Evolutionary conservation across 2,888 invertebrate genomes (phyloP).

Genomic region (Cryptosula pallasiana): DNA sequence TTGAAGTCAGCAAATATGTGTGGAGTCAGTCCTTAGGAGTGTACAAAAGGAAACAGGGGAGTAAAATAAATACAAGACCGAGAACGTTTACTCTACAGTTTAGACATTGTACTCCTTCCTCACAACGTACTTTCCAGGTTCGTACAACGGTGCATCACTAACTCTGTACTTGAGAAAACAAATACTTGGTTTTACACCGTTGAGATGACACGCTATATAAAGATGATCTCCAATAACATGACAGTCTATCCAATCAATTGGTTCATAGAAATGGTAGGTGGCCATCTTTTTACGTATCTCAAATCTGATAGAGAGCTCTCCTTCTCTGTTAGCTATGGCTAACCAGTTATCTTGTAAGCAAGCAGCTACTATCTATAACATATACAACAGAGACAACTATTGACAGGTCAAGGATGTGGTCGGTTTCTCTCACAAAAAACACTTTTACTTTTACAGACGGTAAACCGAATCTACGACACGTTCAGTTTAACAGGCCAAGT

Average conservation of each 20-base stretch:
- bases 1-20: too few relatives aligned
- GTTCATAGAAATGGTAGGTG: conserved; percentile 5
- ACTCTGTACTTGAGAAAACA: conserved; percentile 17
- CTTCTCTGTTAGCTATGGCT: conserved; percentile 6
- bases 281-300: conserved; percentile 14
- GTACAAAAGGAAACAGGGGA: too few relatives aligned
- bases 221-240: conserved; percentile 12
- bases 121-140: not conserved
- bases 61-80: too few relatives aligned
- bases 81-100: too few relatives aligned
- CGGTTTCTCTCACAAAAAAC: too few relatives aligned
- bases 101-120: not conserved
- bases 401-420: too few relatives aligned
- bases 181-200: conserved; percentile 7
- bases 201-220: conserved; percentile 15
- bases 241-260: conserved; percentile 19
- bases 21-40: too few relatives aligned
- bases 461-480: too few relatives aligned
- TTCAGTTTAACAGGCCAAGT: too few relatives aligned
- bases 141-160: conserved; percentile 9
- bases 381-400: too few relatives aligned
- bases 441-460: too few relatives aligned
- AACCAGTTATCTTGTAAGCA: conserved; percentile 17
- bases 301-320: not conserved
- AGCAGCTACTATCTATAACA: not conserved